phyloP scores from a whole-genome alignment of 1,140 invertebrate species.

The Panulirus ornatus region DNA sequence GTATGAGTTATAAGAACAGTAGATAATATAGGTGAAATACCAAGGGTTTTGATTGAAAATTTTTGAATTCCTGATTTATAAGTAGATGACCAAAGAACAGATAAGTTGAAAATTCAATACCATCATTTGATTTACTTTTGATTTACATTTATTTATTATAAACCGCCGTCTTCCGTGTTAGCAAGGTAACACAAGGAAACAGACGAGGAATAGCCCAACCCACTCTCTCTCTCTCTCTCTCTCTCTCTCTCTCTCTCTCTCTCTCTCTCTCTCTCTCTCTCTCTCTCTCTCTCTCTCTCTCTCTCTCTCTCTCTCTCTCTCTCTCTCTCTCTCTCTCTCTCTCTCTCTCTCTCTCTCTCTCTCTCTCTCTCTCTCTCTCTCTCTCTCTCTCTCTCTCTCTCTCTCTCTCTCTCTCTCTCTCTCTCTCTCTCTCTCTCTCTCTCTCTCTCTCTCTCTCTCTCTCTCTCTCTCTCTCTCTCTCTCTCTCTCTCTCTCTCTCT shows the following conservation, averaged over 20 bases:
- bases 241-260: not conserved
- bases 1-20: no score
- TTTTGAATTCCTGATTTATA: no score
- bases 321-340: not conserved
- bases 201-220: no score
- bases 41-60: no score
- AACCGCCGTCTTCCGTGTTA: no score
- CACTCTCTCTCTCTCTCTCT: not conserved
- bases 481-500: no score
- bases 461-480: slow-evolving; percentile 6
- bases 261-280: not conserved
- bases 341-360: slow-evolving; percentile 7
- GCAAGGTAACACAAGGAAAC: no score
- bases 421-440: slow-evolving; percentile 7
- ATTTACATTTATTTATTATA: not conserved
- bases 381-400: no score
- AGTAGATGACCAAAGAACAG: no score
- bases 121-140: no score
- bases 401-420: slow-evolving; percentile 7
- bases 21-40: no score
- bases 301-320: not conserved
- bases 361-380: slow-evolving; percentile 6
- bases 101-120: no score
- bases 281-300: not conserved
- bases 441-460: slow-evolving; percentile 6